A percentile compares a stretch with the other conserved stretches of the same genome.
Conservation (phyloP, 2,113 vertebrate species). For the Lycocorax pyrrhopterus region DNA sequence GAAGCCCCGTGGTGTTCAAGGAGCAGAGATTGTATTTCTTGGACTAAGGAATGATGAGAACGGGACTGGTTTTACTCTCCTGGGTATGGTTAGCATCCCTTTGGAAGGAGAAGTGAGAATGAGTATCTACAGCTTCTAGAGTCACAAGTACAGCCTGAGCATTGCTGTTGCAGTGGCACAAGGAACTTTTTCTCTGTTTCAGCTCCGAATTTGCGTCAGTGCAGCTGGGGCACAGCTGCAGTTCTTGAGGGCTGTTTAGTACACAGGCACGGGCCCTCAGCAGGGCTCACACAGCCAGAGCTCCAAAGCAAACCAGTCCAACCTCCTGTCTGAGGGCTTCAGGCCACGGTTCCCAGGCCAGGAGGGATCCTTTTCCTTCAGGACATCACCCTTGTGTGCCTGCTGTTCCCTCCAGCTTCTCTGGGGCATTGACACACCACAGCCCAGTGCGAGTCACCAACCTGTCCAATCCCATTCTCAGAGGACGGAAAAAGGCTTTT, state of each 20-base stretch:
- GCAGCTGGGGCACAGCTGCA: background rate
- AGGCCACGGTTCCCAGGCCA: background rate
- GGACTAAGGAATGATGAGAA: background rate
- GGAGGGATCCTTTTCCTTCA: background rate
- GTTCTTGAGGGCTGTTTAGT: accelerated
- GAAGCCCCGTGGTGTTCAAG: background rate
- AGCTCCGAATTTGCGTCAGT: background rate
- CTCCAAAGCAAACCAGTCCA: background rate
- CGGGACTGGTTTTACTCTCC: background rate
- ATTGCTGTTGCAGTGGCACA: accelerated
- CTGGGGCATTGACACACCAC: background rate
- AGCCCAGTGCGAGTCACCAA: background rate
- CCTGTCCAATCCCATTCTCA: accelerated
- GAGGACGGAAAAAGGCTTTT: background rate
- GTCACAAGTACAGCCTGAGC: background rate
- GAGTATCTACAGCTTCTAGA: background rate
- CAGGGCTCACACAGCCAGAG: background rate
- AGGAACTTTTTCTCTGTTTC: background rate
- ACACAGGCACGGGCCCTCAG: background rate
- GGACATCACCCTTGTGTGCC: background rate
- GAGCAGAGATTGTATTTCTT: background rate
- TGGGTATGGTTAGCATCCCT: no score
- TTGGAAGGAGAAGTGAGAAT: background rate
- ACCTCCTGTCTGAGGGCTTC: background rate
- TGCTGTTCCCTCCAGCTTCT: background rate